Conservation (phyloP, 2,113 vertebrate genomes). For the Cryptoleucopteryx plumbea region DNA sequence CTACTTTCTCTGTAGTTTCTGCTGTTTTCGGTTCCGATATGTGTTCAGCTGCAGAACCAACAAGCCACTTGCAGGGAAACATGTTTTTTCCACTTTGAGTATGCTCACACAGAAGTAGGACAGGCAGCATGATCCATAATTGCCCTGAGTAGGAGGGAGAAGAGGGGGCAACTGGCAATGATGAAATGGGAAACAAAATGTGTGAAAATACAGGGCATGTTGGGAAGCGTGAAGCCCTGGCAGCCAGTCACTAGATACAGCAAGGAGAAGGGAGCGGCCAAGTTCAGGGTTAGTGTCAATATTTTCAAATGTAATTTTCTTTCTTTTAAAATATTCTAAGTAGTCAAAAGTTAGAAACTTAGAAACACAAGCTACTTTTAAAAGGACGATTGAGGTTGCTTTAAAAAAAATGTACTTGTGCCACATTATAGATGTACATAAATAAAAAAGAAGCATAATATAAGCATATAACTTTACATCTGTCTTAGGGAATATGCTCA, state of each 20-base stretch:
- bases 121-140: neutral
- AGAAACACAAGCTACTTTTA: neutral
- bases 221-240: neutral
- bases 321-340: neutral
- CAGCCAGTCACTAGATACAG: neutral
- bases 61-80: neutral
- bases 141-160: neutral
- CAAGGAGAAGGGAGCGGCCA: neutral
- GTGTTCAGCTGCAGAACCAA: neutral
- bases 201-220: neutral
- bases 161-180: neutral
- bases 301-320: neutral
- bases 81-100: neutral
- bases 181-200: neutral
- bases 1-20: neutral
- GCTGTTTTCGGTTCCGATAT: neutral
- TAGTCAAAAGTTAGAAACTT: neutral
- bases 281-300: neutral
- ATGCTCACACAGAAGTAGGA: neutral
- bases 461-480: neutral
- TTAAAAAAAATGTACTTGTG: neutral
- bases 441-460: neutral
- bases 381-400: accelerated
- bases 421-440: neutral
- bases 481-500: neutral